A percentile compares a stretch with the other conserved stretches of the same genome.
These are phyloP conservation scores for Platorchestia sp. DNA, from an alignment of 1,140 invertebrate genomes.

Conservation along the genomic window DNA sequence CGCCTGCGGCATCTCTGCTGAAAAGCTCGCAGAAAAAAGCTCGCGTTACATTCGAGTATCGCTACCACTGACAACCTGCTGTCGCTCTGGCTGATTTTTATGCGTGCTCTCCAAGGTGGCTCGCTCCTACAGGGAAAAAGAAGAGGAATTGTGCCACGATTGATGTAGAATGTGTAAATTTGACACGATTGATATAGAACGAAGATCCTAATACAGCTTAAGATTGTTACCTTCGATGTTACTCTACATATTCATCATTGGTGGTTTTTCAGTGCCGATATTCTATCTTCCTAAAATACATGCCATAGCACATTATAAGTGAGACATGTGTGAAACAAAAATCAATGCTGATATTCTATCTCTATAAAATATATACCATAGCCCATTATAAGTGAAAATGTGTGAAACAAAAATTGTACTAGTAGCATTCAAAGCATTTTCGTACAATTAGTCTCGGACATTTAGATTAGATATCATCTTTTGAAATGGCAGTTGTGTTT, in stretches of 20 bases:
- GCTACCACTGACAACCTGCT: neutral
- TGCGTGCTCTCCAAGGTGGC: neutral
- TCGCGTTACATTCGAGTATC: neutral
- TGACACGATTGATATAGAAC: neutral
- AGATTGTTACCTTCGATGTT: neutral
- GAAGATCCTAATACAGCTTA: neutral
- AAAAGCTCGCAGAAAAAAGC: neutral
- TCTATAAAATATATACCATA: too few relatives aligned
- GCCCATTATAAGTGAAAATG: too few relatives aligned
- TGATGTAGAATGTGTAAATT: neutral
- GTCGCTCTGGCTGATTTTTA: neutral
- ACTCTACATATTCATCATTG: neutral
- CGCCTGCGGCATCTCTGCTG: neutral
- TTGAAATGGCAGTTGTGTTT: too few relatives aligned
- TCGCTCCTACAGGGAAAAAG: neutral
- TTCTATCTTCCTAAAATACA: neutral
- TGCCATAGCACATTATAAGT: too few relatives aligned
- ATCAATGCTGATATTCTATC: too few relatives aligned
- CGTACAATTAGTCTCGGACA: too few relatives aligned
- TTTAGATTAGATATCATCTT: too few relatives aligned
- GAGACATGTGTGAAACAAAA: too few relatives aligned
- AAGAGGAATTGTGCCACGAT: neutral
- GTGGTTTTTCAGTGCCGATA: neutral
- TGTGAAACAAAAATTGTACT: too few relatives aligned
- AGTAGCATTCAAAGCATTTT: too few relatives aligned